Evolutionary conservation across 2,888 invertebrate species (phyloP).

Genomic region (Metalampra italica): DNA sequence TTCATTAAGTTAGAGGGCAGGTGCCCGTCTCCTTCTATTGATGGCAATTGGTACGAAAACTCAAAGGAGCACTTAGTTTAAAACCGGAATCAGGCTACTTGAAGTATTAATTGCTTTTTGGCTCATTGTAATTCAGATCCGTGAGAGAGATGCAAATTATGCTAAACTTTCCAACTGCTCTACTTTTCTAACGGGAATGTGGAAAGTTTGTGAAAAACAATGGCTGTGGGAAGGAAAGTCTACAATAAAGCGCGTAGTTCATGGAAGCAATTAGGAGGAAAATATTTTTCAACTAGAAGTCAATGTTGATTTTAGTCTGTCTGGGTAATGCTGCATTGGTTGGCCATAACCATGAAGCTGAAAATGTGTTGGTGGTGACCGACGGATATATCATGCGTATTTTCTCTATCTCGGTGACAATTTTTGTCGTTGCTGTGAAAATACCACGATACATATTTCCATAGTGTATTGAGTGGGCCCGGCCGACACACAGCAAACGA

Average conservation of each 20-base stretch:
- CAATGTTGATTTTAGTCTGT: background rate
- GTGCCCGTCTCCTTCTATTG: constrained; percentile 35
- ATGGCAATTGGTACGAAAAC: constrained; percentile 64
- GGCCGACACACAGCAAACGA: too few species aligned
- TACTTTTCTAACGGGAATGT: constrained; percentile 70
- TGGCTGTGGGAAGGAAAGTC: constrained; percentile 43
- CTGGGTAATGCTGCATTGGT: too few species aligned
- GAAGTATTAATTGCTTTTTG: constrained; percentile 76
- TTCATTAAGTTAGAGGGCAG: background rate
- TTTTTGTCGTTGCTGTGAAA: too few species aligned
- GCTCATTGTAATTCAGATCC: constrained; percentile 74
- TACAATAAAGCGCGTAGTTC: constrained; percentile 11
- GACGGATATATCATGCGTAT: too few species aligned
- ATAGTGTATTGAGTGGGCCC: too few species aligned
- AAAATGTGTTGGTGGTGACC: too few species aligned
- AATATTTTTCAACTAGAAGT: background rate
- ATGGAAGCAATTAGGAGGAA: too few species aligned
- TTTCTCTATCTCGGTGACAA: too few species aligned
- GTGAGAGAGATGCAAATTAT: constrained; percentile 72
- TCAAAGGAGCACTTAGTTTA: constrained; percentile 73
- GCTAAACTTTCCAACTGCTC: constrained; percentile 65
- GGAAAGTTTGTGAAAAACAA: constrained; percentile 64
- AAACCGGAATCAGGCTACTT: constrained; percentile 70
- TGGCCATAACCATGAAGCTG: too few species aligned
- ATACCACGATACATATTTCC: too few species aligned